These are phyloP conservation scores for Morbakka virulenta DNA, from an alignment of 30 jellyfish, hydroid and myxozoan genomes.

Conservation along the genomic window DNA sequence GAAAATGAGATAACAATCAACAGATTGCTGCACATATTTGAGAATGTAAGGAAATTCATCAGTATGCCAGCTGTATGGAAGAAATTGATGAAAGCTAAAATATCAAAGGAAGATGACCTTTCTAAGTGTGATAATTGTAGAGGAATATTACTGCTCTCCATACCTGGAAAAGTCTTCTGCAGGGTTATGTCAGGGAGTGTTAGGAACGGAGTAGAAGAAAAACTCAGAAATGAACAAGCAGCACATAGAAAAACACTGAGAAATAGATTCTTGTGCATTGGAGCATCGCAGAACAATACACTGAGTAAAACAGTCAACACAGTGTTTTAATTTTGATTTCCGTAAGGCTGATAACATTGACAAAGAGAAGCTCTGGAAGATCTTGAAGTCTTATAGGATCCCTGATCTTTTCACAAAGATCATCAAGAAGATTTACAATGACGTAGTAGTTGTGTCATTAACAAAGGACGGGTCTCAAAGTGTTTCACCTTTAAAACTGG, in stretches of 20 bases:
- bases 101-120: background rate
- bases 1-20: background rate
- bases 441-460: background rate
- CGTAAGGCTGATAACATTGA: conserved; percentile 55
- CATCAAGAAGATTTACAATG: background rate
- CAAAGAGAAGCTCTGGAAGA: conserved; percentile 37
- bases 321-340: conserved; percentile 29
- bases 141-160: background rate
- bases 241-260: conserved; percentile 37
- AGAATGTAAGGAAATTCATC: background rate
- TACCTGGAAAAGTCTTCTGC: background rate
- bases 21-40: background rate
- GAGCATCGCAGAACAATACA: conserved; percentile 51
- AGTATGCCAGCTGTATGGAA: background rate
- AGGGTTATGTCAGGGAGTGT: background rate
- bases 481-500: background rate
- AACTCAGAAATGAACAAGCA: conserved; percentile 16
- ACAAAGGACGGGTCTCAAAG: background rate
- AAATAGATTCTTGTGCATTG: background rate
- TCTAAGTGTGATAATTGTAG: background rate
- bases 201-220: background rate
- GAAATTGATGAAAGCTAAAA: background rate
- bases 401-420: background rate
- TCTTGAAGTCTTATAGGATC: conserved; percentile 1
- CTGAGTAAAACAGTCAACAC: conserved; percentile 24